Percentiles rank a stretch among this genome's conserved stretches.
These are phyloP conservation scores for Drosophila bocqueti DNA, from an alignment of 1,140 invertebrate genomes.

Conservation along the genomic window DNA sequence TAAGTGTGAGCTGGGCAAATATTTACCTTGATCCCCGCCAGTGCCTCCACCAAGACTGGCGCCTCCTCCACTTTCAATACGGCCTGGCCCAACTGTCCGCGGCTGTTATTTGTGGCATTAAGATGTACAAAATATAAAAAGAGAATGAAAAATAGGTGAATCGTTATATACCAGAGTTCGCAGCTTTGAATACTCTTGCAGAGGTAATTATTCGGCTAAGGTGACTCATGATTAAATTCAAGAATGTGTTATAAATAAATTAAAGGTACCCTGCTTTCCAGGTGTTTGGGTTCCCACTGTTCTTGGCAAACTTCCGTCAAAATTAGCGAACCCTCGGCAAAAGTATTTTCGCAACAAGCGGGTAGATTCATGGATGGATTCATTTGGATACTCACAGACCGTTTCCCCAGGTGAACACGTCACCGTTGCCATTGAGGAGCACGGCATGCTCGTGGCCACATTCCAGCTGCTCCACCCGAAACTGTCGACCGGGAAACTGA, in stretches of 20 bases:
- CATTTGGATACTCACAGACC: conserved; percentile 88
- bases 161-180: neutral
- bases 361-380: neutral
- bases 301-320: neutral
- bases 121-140: conserved; percentile 6
- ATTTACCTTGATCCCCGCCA: conserved; percentile 89
- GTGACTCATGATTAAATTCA: neutral
- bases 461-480: conserved; percentile 88
- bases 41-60: conserved; percentile 89
- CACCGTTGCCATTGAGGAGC: conserved; percentile 89
- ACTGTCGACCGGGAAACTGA: conserved; percentile 85
- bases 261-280: neutral
- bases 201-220: neutral
- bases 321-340: neutral
- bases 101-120: conserved; percentile 86
- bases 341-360: conserved; percentile 2
- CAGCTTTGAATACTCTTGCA: neutral
- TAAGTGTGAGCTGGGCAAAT: conserved; percentile 18
- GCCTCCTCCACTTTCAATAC: conserved; percentile 87
- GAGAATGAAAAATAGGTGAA: neutral
- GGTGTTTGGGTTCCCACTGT: conserved; percentile 1
- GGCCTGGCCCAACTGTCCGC: conserved; percentile 93
- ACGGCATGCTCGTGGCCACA: conserved; percentile 93
- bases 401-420: conserved; percentile 92
- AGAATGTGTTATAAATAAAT: neutral